Percentiles rank a stretch among this genome's conserved stretches.
phyloP scores from a whole-genome alignment of 2,888 invertebrate species.

The Lottia gigantea region DNA sequence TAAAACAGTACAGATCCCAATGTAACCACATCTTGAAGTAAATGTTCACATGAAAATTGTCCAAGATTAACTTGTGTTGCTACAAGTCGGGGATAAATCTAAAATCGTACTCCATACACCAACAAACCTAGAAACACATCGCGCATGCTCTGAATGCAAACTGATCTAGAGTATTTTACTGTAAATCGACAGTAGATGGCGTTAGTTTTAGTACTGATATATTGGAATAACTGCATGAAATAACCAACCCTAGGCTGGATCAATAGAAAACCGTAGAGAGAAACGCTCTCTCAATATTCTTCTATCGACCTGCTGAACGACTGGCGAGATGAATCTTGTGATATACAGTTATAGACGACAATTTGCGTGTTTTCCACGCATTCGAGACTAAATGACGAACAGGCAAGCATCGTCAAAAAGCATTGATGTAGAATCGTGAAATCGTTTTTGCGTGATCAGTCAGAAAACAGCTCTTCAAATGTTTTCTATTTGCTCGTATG shows the following conservation, averaged over 20 bases:
- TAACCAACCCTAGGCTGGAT: neutral
- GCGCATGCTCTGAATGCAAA: slow-evolving; percentile 3
- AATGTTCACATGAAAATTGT: neutral
- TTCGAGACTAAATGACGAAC: too few species aligned
- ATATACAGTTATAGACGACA: neutral
- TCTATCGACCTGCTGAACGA: too few species aligned
- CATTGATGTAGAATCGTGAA: too few species aligned
- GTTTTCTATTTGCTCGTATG: too few species aligned
- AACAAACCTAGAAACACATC: neutral
- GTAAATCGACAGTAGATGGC: slow-evolving; percentile 3
- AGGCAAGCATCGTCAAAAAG: too few species aligned
- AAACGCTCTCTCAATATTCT: too few species aligned
- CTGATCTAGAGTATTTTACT: neutral
- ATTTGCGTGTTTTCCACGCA: slow-evolving; percentile 2
- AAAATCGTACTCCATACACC: neutral
- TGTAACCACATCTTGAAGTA: neutral
- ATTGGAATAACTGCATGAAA: slow-evolving; percentile 6
- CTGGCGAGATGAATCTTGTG: too few species aligned
- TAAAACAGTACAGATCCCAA: slow-evolving; percentile 3
- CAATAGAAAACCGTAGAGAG: too few species aligned
- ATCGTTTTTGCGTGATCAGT: too few species aligned
- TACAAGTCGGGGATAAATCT: too few species aligned
- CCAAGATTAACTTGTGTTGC: neutral
- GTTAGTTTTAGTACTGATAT: neutral
- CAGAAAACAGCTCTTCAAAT: too few species aligned